Evolutionary conservation across 2,797 vertebrate genomes (phyloP).

Genomic region (Tachyglossus aculeatus): DNA sequence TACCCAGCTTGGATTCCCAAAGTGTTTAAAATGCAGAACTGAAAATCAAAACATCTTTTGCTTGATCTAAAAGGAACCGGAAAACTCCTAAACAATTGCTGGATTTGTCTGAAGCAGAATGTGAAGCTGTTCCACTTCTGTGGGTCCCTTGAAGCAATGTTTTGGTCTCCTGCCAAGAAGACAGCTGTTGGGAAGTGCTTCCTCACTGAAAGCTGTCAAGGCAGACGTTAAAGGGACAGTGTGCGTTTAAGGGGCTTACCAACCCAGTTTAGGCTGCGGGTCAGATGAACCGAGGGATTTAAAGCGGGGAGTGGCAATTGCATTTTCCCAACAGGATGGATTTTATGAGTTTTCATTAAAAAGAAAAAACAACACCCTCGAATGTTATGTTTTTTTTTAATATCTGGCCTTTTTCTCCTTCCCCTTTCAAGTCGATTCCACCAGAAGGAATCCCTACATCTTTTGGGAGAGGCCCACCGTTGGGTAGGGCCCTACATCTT

Average conservation of each 20-base stretch:
- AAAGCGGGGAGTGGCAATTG: neutral
- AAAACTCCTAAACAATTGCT: constrained; percentile 78
- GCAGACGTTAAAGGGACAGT: constrained; percentile 84
- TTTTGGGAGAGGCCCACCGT: too few relatives aligned
- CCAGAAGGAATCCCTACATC: too few relatives aligned
- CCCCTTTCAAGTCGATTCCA: neutral
- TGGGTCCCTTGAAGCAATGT: constrained; percentile 87
- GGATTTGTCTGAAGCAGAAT: constrained; percentile 78
- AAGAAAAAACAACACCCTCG: too few relatives aligned
- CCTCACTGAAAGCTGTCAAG: constrained; percentile 90
- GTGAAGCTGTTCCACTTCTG: constrained; percentile 80
- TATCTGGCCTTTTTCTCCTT: neutral
- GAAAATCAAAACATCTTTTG: constrained; percentile 60
- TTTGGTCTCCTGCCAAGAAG: constrained; percentile 93
- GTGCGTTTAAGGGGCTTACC: constrained; percentile 43
- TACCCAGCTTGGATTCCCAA: constrained; percentile 24
- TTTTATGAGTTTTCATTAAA: too few relatives aligned
- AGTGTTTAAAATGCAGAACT: constrained; percentile 44
- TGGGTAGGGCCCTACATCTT: too few relatives aligned
- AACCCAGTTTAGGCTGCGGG: constrained; percentile 47
- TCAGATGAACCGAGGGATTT: constrained; percentile 1
- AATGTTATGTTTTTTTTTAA: rapidly evolving
- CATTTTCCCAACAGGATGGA: rapidly evolving
- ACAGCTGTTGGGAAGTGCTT: constrained; percentile 96
- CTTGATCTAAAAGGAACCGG: constrained; percentile 66